These are phyloP conservation scores for Scaptomyza pallida DNA, from an alignment of 1,140 invertebrate genomes.

Conservation along the genomic window DNA sequence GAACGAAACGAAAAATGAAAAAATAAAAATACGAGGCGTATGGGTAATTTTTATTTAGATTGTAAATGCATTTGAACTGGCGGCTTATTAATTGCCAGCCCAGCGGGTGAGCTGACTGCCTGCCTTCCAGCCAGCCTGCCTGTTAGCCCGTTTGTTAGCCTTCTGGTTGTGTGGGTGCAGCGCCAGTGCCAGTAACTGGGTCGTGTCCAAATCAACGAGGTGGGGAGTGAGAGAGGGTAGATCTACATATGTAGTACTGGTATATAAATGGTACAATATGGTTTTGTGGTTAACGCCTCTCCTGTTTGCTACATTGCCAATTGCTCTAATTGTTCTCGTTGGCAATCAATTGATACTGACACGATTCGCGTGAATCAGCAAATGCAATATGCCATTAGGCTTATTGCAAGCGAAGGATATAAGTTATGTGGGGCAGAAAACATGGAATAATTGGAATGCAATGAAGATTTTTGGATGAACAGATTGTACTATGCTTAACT, in stretches of 20 bases:
- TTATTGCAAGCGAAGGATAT: too few species aligned
- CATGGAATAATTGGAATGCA: too few species aligned
- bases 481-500: too few species aligned
- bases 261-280: too few species aligned
- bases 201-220: slow-evolving; percentile 27
- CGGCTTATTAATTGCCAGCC: slow-evolving; percentile 43
- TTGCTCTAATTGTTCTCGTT: slow-evolving; percentile 34
- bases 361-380: slow-evolving; percentile 3
- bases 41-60: slow-evolving; percentile 48
- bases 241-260: too few species aligned
- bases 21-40: slow-evolving; percentile 26
- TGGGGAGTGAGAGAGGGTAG: too few species aligned
- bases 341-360: slow-evolving; percentile 35
- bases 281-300: slow-evolving; percentile 14
- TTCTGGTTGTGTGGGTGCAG: slow-evolving; percentile 34
- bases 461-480: too few species aligned
- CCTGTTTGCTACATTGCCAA: slow-evolving; percentile 19
- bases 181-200: slow-evolving; percentile 42
- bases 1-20: neutral
- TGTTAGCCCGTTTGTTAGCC: neutral
- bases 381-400: neutral
- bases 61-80: slow-evolving; percentile 42
- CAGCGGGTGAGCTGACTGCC: slow-evolving; percentile 21
- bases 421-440: neutral
- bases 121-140: too few species aligned